Conservation (phyloP, 2,888 invertebrate genomes). For the Autographa gamma region DNA sequence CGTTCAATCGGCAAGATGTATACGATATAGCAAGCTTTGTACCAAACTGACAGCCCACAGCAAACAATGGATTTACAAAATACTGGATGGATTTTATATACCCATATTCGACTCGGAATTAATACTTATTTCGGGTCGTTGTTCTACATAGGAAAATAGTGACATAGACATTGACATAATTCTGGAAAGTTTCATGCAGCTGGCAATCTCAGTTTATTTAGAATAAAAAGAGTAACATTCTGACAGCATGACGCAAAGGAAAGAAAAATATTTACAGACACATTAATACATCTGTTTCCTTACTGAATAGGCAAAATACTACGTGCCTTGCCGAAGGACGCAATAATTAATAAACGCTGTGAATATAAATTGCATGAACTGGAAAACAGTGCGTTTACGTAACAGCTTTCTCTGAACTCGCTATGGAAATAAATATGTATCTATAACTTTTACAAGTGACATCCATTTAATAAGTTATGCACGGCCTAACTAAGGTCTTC, state of each 20-base stretch:
- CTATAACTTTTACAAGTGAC: background rate
- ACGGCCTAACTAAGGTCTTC: slow-evolving; percentile 5
- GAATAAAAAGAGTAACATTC: slow-evolving; percentile 28
- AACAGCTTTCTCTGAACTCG: slow-evolving; percentile 14
- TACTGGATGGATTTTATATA: background rate
- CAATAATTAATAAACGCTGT: slow-evolving; percentile 32
- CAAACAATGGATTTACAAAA: background rate
- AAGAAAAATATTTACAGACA: slow-evolving; percentile 37
- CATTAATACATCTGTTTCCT: slow-evolving; percentile 39
- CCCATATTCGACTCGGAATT: background rate
- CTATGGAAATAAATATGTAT: slow-evolving; percentile 7
- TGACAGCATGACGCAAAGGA: slow-evolving; percentile 37
- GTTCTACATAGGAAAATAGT: background rate
- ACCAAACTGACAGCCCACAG: background rate
- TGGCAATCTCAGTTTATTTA: slow-evolving; percentile 32
- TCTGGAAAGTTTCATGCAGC: slow-evolving; percentile 9
- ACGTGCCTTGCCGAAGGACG: slow-evolving; percentile 18
- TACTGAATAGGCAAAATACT: slow-evolving; percentile 22
- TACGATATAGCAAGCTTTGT: background rate
- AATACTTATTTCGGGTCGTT: background rate
- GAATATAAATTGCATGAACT: slow-evolving; percentile 19
- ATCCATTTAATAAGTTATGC: background rate
- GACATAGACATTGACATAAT: background rate
- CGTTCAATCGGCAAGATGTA: slow-evolving; percentile 7
- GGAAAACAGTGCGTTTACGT: slow-evolving; percentile 21